Percentiles rank a stretch among this genome's conserved stretches.
Evolutionary conservation across 2,797 vertebrate species (phyloP).

Genomic region (Rhinatrema bivittatum): DNA sequence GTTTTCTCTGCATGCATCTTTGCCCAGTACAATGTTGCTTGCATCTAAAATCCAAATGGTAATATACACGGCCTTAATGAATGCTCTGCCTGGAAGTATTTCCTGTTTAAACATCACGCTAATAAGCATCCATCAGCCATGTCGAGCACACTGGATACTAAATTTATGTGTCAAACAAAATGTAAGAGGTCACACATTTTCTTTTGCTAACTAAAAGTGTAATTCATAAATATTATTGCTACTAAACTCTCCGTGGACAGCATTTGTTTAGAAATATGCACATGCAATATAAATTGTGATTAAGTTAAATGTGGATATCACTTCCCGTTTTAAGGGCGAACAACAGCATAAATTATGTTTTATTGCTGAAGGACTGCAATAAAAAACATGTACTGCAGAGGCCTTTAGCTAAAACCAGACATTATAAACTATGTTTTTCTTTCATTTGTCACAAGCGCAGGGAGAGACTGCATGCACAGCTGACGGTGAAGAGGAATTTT

Average conservation of each 20-base stretch:
- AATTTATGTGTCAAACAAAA: slow-evolving; percentile 75
- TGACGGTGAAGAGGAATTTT: too few species aligned
- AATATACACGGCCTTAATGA: slow-evolving; percentile 55
- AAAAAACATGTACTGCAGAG: slow-evolving; percentile 45
- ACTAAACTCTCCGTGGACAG: slow-evolving; percentile 70
- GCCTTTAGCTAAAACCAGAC: too few species aligned
- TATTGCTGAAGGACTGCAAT: slow-evolving; percentile 51
- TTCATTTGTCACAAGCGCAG: too few species aligned
- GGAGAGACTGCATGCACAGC: too few species aligned
- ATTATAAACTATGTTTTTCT: too few species aligned
- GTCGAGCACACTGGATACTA: slow-evolving; percentile 64
- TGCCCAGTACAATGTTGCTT: too few species aligned
- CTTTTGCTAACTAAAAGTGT: slow-evolving; percentile 77
- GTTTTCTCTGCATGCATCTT: too few species aligned
- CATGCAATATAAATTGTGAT: slow-evolving; percentile 76
- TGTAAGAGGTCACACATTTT: slow-evolving; percentile 75
- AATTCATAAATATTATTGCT: slow-evolving; percentile 80
- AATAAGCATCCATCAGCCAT: slow-evolving; percentile 71
- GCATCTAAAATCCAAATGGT: slow-evolving; percentile 48
- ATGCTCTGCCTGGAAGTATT: slow-evolving; percentile 68
- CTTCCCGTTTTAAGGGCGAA: slow-evolving; percentile 72
- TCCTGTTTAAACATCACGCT: slow-evolving; percentile 70
- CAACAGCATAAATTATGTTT: slow-evolving; percentile 69
- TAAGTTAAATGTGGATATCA: slow-evolving; percentile 73
- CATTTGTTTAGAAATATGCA: slow-evolving; percentile 73